These are phyloP conservation scores for Dicyrtomina minuta DNA, from an alignment of 2,888 invertebrate genomes.

Conservation along the genomic window DNA sequence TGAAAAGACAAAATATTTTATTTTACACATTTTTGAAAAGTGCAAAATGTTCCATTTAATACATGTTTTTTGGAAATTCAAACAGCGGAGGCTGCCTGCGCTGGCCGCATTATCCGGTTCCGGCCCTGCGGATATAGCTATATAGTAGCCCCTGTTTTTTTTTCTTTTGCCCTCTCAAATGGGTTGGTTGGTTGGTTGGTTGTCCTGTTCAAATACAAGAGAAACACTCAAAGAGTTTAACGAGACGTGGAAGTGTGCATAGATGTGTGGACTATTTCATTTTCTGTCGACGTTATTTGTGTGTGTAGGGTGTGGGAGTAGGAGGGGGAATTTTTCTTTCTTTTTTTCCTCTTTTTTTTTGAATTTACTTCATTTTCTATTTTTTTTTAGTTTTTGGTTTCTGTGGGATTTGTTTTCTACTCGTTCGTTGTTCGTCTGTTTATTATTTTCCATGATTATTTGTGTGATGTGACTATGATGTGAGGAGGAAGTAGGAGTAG, in stretches of 20 bases:
- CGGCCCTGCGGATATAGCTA: too few species aligned
- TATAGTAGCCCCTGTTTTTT: slow-evolving; percentile 4
- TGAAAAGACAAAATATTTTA: too few species aligned
- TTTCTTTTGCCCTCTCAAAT: not conserved
- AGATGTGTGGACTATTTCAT: not conserved
- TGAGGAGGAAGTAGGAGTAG: too few species aligned
- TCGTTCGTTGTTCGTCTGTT: too few species aligned
- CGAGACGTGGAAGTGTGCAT: slow-evolving; percentile 20
- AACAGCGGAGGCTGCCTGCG: too few species aligned
- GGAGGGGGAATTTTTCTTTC: too few species aligned
- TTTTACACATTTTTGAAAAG: too few species aligned
- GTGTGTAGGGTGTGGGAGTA: slow-evolving; percentile 2
- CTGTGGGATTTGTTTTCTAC: not conserved
- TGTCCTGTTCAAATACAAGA: not conserved
- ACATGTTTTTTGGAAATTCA: too few species aligned
- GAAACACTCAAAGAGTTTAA: slow-evolving; percentile 17
- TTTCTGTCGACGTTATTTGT: not conserved
- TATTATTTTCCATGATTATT: too few species aligned
- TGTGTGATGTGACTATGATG: too few species aligned
- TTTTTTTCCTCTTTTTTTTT: slow-evolving; percentile 1
- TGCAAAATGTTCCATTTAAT: too few species aligned
- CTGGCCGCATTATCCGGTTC: too few species aligned
- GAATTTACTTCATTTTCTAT: not conserved
- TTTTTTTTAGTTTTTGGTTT: not conserved
- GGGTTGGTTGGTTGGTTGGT: not conserved